Evolutionary conservation across 1,140 invertebrate species (phyloP).

Genomic region (Lethrus apterus): DNA sequence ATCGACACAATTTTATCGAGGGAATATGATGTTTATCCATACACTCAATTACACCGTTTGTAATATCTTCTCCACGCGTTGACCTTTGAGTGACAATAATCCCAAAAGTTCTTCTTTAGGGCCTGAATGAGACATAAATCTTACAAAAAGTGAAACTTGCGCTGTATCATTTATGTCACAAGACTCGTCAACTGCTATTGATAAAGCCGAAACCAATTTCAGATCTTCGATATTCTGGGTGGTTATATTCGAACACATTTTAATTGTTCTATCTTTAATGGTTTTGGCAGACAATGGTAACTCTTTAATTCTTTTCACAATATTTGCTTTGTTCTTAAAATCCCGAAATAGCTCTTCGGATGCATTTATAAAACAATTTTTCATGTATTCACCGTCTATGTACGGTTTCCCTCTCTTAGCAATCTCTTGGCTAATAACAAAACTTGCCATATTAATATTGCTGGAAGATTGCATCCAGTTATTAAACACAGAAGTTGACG

Average conservation of each 20-base stretch:
- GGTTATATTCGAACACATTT: slow-evolving; percentile 9
- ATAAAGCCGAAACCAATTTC: slow-evolving; percentile 22
- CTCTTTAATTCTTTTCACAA: slow-evolving; percentile 31
- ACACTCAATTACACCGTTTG: slow-evolving; percentile 28
- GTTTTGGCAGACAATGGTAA: slow-evolving; percentile 31
- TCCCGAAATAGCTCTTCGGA: slow-evolving; percentile 31
- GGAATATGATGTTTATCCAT: slow-evolving; percentile 28
- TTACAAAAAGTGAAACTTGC: slow-evolving; percentile 32
- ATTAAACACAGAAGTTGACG: slow-evolving; percentile 27
- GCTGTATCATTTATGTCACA: slow-evolving; percentile 32
- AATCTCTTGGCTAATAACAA: slow-evolving; percentile 27
- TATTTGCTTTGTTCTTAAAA: slow-evolving; percentile 35
- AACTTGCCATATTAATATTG: slow-evolving; percentile 33
- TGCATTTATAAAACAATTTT: slow-evolving; percentile 19
- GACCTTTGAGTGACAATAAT: slow-evolving; percentile 29
- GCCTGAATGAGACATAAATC: slow-evolving; percentile 23
- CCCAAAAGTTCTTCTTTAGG: slow-evolving; percentile 28
- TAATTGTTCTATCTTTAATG: slow-evolving; percentile 19
- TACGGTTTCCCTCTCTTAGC: slow-evolving; percentile 34
- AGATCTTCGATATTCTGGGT: slow-evolving; percentile 11
- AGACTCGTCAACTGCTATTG: slow-evolving; percentile 32
- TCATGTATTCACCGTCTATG: slow-evolving; percentile 35
- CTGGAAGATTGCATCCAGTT: slow-evolving; percentile 33
- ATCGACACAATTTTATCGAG: slow-evolving; percentile 35
- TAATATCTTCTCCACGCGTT: slow-evolving; percentile 32